Conservation (phyloP, 1,140 invertebrate species). For the Hyposmocoma kahamanoa region DNA sequence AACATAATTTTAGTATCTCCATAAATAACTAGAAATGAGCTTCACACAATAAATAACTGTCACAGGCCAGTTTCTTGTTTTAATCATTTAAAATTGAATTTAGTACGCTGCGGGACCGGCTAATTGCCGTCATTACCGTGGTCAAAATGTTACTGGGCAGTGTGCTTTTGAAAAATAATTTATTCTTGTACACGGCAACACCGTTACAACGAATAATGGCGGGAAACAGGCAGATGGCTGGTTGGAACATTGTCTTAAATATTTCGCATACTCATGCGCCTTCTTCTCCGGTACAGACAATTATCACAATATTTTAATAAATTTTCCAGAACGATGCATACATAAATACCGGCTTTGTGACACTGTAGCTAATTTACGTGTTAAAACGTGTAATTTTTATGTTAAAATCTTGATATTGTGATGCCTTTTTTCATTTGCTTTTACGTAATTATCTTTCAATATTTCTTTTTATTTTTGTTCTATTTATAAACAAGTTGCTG, state of each 20-base stretch:
- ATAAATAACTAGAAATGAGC: conserved; percentile 7
- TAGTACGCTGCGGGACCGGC: conserved; percentile 9
- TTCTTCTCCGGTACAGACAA: neutral
- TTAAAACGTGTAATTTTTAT: neutral
- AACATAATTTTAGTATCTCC: conserved; percentile 16
- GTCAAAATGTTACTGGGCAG: conserved; percentile 4
- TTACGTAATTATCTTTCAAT: neutral
- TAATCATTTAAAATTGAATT: conserved; percentile 12
- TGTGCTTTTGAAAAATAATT: conserved; percentile 13
- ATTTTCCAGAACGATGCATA: neutral
- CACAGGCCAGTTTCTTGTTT: conserved; percentile 3
- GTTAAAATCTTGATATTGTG: neutral
- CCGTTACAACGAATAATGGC: conserved; percentile 15
- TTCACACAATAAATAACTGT: conserved; percentile 7
- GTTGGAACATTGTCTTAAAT: conserved; percentile 10
- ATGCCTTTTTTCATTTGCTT: neutral
- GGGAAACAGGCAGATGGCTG: conserved; percentile 14
- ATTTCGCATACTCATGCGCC: conserved; percentile 14
- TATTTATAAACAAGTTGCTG: too few relatives aligned
- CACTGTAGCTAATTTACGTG: neutral
- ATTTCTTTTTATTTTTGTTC: too few relatives aligned
- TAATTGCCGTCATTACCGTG: conserved; percentile 18
- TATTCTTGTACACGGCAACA: conserved; percentile 13
- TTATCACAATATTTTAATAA: neutral
- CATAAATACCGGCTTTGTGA: neutral